phyloP scores from a whole-genome alignment of 1,140 invertebrate species.

The Matsumurasca onukii region DNA sequence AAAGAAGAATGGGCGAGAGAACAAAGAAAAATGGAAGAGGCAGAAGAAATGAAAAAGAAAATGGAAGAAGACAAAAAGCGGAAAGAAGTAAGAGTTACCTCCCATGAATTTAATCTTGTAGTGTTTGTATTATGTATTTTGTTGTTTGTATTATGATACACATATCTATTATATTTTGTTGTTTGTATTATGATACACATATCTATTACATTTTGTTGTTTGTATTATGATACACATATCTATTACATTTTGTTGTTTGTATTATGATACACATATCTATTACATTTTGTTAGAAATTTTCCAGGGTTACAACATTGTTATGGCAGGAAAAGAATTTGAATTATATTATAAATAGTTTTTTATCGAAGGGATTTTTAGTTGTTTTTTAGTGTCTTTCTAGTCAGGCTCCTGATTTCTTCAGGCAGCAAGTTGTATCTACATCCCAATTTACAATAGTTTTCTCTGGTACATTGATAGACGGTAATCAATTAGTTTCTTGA shows the following conservation, averaged over 20 bases:
- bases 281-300: no score
- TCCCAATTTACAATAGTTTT: no score
- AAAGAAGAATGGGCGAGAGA: slow-evolving; percentile 39
- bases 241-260: background rate
- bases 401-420: no score
- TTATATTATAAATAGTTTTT: no score
- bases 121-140: background rate
- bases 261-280: background rate
- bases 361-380: no score
- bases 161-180: background rate
- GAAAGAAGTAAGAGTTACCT: background rate
- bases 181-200: background rate
- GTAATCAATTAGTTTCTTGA: no score
- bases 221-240: background rate
- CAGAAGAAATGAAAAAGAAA: slow-evolving; percentile 41
- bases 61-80: slow-evolving; percentile 46
- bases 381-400: no score
- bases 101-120: background rate
- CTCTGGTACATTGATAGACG: no score
- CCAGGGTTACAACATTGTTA: no score
- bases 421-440: no score
- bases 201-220: background rate
- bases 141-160: background rate
- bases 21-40: slow-evolving; percentile 48
- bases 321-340: no score